Evolutionary conservation across 2,888 invertebrate genomes (phyloP), one percentile per base, ranked within the genome.

Genomic region (Digitonthophagus gazella): DNA sequence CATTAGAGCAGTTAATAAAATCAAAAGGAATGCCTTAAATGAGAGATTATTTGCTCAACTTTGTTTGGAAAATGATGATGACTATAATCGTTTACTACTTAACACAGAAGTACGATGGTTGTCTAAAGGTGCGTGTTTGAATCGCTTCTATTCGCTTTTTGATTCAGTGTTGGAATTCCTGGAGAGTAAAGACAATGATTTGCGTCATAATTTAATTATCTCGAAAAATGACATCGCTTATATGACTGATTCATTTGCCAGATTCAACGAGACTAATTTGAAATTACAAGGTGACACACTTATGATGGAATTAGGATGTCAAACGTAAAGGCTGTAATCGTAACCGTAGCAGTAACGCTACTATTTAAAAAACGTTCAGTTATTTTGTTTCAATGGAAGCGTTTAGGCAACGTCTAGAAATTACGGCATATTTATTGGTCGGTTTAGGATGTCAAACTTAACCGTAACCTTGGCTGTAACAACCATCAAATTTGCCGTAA

Each of bases 1-100:
- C 28, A 69, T 69, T 55, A 67, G 18, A 67, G 66, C 69, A 64
- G 67, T 69, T 18, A 69, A 69, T 64, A 69, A 64, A 28, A 67
- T 69, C 58, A 19, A 18, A 64, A 55, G 22, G 6, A 69, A 64
- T 15, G 16, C 65, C 16, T 20, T 67, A 19, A 69, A 58, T 66
- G 57, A 22, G n/a, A 65, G 58, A 66, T 68, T 69, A 61, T 69
- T 69, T 69, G 15, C 6, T 19, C 63, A 69, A 61, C 69, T 67
- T 67, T 67, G 65, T 65, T 15, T 4, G 22, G 67, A 64, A 57
- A 70, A 70, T 58, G 70, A 70, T 61, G 65, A 70, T 61, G 70
- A 69, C 15, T 69, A 16, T n/a, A 69, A 69, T 58, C 64, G 56
- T 15, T 69, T 69, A 54, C 55, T 66, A 44, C 64, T 69, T 54